Evolutionary conservation across 2,888 invertebrate species (phyloP).

Genomic region (Lampropteryx suffumata): DNA sequence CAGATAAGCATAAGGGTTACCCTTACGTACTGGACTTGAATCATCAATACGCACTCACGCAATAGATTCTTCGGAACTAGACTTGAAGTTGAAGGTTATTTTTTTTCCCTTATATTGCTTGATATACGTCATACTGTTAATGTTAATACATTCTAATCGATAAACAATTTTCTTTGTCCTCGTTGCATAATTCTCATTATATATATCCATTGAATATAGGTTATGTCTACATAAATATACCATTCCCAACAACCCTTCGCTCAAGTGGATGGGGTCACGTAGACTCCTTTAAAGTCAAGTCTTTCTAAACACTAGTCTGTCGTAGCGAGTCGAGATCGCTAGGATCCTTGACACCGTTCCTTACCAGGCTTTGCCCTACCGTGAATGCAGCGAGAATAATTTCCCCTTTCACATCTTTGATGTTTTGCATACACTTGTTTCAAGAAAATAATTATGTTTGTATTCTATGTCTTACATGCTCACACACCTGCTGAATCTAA

Average conservation of each 20-base stretch:
- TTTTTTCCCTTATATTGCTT: too few relatives aligned
- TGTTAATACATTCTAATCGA: too few relatives aligned
- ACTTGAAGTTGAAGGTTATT: slow-evolving; percentile 11
- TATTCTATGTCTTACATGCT: too few relatives aligned
- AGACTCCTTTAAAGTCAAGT: slow-evolving; percentile 43
- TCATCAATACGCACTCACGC: slow-evolving; percentile 18
- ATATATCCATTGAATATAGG: background rate
- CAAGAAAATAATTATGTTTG: background rate
- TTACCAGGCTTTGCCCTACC: slow-evolving; percentile 7
- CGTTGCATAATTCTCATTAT: too few relatives aligned
- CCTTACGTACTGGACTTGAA: slow-evolving; percentile 6
- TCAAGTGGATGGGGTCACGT: slow-evolving; percentile 45
- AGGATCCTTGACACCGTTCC: slow-evolving; percentile 64
- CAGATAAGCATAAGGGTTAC: slow-evolving; percentile 20
- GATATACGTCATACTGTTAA: too few relatives aligned
- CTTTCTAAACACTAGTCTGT: slow-evolving; percentile 42
- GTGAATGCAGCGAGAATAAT: slow-evolving; percentile 28
- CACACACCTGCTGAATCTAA: too few relatives aligned
- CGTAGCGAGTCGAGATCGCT: slow-evolving; percentile 40
- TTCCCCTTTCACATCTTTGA: slow-evolving; percentile 8
- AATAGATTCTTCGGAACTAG: slow-evolving; percentile 12
- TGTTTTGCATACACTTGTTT: slow-evolving; percentile 6
- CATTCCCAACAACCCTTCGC: background rate
- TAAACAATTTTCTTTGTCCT: too few relatives aligned
- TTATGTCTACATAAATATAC: background rate